phyloP scores from a whole-genome alignment of 2,888 invertebrate species.

The Macrophya alboannulata region DNA sequence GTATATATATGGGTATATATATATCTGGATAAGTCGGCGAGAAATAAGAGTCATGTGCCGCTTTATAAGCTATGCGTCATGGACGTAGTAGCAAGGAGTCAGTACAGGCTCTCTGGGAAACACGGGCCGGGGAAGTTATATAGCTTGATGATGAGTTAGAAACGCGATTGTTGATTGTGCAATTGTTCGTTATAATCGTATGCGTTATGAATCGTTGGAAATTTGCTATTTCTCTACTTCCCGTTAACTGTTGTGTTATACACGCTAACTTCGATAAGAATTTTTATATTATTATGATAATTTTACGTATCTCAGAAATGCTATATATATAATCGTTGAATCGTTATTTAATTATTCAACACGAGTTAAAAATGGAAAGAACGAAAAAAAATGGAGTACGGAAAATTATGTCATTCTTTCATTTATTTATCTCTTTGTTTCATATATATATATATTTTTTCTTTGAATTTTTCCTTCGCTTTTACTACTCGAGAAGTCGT shows the following conservation, averaged over 20 bases:
- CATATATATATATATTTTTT: too few relatives aligned
- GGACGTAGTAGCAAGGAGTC: not conserved
- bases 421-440: not conserved
- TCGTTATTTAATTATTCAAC: too few relatives aligned
- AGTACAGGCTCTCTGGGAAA: not conserved
- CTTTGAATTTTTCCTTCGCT: not conserved
- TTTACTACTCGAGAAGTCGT: not conserved
- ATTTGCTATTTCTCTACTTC: not conserved
- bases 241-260: not conserved
- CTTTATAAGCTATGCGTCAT: not conserved
- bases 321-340: not conserved
- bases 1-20: not conserved
- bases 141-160: not conserved
- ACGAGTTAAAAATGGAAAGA: not conserved
- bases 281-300: not conserved
- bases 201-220: slow-evolving; percentile 3
- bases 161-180: not conserved
- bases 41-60: not conserved
- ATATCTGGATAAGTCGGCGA: not conserved
- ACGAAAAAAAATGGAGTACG: not conserved
- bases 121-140: not conserved
- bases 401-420: not conserved
- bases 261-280: not conserved
- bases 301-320: not conserved
- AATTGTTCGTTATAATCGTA: not conserved